A percentile compares a stretch with the other conserved stretches of the same genome.
Conservation (phyloP, 2,888 invertebrate genomes). For the Drosophila prostipennis region DNA sequence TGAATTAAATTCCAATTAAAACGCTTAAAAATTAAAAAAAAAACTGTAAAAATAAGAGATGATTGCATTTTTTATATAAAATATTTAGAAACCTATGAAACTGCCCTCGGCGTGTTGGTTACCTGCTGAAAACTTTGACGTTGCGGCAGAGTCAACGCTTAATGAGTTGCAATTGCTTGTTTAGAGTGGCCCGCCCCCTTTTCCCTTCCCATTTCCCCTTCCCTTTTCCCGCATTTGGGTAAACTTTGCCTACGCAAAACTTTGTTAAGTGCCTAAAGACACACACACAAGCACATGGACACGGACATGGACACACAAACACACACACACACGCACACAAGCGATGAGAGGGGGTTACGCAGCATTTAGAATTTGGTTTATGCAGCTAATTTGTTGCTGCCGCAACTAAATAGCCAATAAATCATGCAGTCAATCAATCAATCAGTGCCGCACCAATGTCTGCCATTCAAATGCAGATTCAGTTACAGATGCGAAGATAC, state of each 20-base stretch:
- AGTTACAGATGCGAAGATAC: slow-evolving; percentile 10
- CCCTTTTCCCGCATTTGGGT: slow-evolving; percentile 16
- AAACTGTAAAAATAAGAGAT: too few relatives aligned
- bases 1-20: too few relatives aligned
- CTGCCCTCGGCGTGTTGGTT: slow-evolving; percentile 40
- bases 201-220: background rate
- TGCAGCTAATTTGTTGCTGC: slow-evolving; percentile 65
- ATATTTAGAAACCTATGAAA: background rate
- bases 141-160: slow-evolving; percentile 63
- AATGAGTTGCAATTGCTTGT: slow-evolving; percentile 76
- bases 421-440: slow-evolving; percentile 73
- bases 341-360: slow-evolving; percentile 27
- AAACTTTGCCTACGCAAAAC: slow-evolving; percentile 66
- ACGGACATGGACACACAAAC: too few relatives aligned
- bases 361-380: slow-evolving; percentile 62
- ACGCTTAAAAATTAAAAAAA: too few relatives aligned
- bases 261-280: slow-evolving; percentile 69
- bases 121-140: slow-evolving; percentile 53
- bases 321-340: background rate
- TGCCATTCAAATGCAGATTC: slow-evolving; percentile 49
- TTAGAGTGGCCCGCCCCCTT: slow-evolving; percentile 43
- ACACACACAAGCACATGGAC: slow-evolving; percentile 22
- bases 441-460: slow-evolving; percentile 47
- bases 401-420: slow-evolving; percentile 74
- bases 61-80: too few relatives aligned